phyloP scores from a whole-genome alignment of 2,888 invertebrate species.

The Sinhomidia bicolor region DNA sequence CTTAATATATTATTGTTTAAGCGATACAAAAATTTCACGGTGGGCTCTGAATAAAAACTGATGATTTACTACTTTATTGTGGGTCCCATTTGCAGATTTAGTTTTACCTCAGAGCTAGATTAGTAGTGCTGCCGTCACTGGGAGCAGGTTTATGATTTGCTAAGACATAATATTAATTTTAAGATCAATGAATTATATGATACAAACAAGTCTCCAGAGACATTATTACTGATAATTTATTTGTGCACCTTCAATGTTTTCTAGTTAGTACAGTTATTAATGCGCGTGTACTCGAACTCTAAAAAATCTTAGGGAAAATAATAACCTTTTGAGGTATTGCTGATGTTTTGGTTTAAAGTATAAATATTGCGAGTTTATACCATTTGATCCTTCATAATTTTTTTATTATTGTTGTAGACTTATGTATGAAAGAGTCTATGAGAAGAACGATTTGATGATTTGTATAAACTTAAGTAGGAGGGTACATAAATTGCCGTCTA shows the following conservation, averaged over 20 bases:
- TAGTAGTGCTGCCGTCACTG: constrained; percentile 41
- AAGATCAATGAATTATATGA: constrained; percentile 57
- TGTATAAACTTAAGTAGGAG: constrained; percentile 57
- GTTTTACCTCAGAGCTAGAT: constrained; percentile 63
- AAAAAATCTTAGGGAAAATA: constrained; percentile 24
- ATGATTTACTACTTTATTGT: constrained; percentile 28
- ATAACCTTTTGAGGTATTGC: constrained; percentile 61
- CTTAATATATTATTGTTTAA: constrained; percentile 63
- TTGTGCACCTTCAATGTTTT: constrained; percentile 68
- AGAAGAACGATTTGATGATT: constrained; percentile 56
- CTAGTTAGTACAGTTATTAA: constrained; percentile 50
- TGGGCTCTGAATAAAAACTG: constrained; percentile 65
- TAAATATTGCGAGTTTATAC: constrained; percentile 67
- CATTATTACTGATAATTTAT: constrained; percentile 65
- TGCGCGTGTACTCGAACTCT: constrained; percentile 49
- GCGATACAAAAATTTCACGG: constrained; percentile 50
- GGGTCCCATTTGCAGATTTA: constrained; percentile 43
- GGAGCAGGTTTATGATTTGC: constrained; percentile 61
- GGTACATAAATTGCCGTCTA: constrained; percentile 63
- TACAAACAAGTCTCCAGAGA: constrained; percentile 41
- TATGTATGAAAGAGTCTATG: constrained; percentile 63
- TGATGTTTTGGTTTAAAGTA: constrained; percentile 63
- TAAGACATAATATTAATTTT: constrained; percentile 68
- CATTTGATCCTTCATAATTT: constrained; percentile 70
- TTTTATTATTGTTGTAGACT: constrained; percentile 69